phyloP scores from a whole-genome alignment of 1,140 invertebrate genomes.

The Drosophila serrata region DNA sequence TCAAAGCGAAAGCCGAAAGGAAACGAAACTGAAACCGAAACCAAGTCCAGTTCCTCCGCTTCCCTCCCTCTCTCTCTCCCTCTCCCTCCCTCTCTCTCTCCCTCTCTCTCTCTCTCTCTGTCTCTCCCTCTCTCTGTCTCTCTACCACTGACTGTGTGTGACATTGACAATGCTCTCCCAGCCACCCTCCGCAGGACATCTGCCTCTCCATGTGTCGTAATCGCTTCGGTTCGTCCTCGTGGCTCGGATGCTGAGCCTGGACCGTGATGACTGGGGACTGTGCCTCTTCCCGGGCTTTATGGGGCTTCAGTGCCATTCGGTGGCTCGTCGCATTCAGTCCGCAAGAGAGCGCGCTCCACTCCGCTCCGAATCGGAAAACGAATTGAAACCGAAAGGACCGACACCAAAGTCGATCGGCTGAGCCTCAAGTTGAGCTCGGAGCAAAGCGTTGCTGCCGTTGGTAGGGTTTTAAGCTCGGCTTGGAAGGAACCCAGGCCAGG shows the following conservation, averaged over 20 bases:
- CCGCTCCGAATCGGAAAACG: slow-evolving; percentile 10
- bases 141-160: slow-evolving; percentile 26
- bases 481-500: neutral
- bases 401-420: slow-evolving; percentile 10
- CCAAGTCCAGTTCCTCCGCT: slow-evolving; percentile 11
- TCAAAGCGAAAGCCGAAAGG: slow-evolving; percentile 38
- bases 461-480: neutral
- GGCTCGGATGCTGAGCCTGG: slow-evolving; percentile 17
- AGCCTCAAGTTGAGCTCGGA: neutral
- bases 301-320: slow-evolving; percentile 72
- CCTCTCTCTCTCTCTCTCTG: neutral
- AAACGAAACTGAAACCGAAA: slow-evolving; percentile 48
- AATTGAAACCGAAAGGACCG: slow-evolving; percentile 6
- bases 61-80: neutral
- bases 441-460: neutral
- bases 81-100: neutral
- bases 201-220: neutral
- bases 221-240: neutral
- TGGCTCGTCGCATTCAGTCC: slow-evolving; percentile 77
- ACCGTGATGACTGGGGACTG: neutral
- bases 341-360: slow-evolving; percentile 65
- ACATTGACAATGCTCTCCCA: slow-evolving; percentile 59
- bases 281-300: slow-evolving; percentile 31
- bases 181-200: neutral
- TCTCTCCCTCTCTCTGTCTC: neutral